Evolutionary conservation across 2,113 vertebrate species (phyloP).

Genomic region (Xenopus borealis): DNA sequence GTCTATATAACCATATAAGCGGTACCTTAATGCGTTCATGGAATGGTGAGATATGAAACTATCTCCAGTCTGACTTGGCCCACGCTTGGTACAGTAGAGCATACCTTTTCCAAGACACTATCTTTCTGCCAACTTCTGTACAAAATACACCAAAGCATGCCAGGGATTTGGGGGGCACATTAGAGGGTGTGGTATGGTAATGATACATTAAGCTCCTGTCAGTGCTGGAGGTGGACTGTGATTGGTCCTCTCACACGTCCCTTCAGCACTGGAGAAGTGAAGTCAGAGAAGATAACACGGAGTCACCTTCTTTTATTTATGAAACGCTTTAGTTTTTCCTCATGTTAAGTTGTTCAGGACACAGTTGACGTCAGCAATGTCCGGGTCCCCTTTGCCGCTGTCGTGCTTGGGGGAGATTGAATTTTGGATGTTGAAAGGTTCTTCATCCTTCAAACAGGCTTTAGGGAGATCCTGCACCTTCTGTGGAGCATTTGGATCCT

Average conservation of each 20-base stretch:
- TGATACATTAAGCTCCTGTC: slow-evolving; percentile 9
- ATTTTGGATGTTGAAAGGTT: slow-evolving; percentile 92
- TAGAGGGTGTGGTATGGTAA: slow-evolving; percentile 49
- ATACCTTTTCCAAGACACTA: slow-evolving; percentile 1
- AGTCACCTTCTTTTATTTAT: slow-evolving; percentile 17
- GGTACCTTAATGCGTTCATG: not conserved
- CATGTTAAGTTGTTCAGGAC: slow-evolving; percentile 96
- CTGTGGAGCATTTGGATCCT: slow-evolving; percentile 80
- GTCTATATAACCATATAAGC: too few relatives aligned
- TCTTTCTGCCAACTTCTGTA: slow-evolving; percentile 64
- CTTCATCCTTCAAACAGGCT: slow-evolving; percentile 86
- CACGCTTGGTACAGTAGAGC: not conserved
- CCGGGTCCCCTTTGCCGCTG: slow-evolving; percentile 82
- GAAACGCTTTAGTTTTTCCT: slow-evolving; percentile 32
- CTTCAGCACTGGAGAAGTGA: slow-evolving; percentile 33
- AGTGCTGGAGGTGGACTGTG: slow-evolving; percentile 29
- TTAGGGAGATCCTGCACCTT: slow-evolving; percentile 93
- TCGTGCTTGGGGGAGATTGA: slow-evolving; percentile 89
- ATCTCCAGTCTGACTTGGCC: not conserved
- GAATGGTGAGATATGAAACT: not conserved
- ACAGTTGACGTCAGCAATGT: slow-evolving; percentile 82
- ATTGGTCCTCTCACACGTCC: not conserved
- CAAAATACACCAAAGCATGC: slow-evolving; percentile 96
- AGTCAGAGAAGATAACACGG: not conserved
- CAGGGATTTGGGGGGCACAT: slow-evolving; percentile 61